A percentile compares a stretch with the other conserved stretches of the same genome.
These are phyloP conservation scores for Urocitellus parryii DNA, from an alignment of 2,113 vertebrate species.

Conservation along the genomic window DNA sequence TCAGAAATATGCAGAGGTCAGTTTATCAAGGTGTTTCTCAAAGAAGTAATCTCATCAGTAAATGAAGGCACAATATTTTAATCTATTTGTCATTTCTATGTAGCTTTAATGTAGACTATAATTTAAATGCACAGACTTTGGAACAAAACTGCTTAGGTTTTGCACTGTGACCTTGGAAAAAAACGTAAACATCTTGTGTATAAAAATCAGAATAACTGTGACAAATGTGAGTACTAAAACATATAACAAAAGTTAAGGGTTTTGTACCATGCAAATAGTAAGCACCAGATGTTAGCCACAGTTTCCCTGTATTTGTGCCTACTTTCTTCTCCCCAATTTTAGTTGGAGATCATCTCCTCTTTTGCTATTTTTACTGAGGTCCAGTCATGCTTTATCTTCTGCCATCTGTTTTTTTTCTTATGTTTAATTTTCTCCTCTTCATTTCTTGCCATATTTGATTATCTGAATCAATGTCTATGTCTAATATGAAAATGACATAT, in stretches of 20 bases:
- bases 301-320: neutral
- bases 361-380: neutral
- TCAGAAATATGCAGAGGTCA: neutral
- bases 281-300: neutral
- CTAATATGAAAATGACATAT: neutral
- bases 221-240: neutral
- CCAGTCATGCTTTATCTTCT: neutral
- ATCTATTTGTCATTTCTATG: neutral
- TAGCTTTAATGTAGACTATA: neutral
- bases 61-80: neutral
- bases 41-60: neutral
- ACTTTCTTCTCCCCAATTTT: neutral
- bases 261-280: neutral
- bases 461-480: neutral
- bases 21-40: neutral
- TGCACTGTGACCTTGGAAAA: neutral
- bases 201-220: neutral
- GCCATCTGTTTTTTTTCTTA: neutral
- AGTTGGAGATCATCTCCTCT: neutral
- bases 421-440: neutral
- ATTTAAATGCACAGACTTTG: neutral
- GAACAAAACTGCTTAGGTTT: neutral
- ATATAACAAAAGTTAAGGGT: neutral
- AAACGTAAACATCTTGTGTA: neutral
- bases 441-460: neutral